A percentile compares a stretch with the other conserved stretches of the same genome.
Conservation (phyloP, 2,888 invertebrate genomes). For the Didymodactylos carnosus region DNA sequence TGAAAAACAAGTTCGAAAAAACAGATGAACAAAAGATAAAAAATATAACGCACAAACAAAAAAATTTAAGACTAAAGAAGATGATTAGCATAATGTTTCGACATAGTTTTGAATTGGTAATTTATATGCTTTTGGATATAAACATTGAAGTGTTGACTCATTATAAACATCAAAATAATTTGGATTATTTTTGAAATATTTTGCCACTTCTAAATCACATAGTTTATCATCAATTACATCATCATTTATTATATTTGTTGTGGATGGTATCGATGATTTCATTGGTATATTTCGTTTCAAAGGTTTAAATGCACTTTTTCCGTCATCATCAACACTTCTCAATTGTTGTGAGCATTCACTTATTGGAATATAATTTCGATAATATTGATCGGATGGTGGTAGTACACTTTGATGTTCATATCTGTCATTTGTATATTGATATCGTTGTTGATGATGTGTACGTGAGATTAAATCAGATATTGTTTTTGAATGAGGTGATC, state of each 20-base stretch:
- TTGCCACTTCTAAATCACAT: background rate
- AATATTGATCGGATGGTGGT: too few relatives aligned
- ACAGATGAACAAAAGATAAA: too few relatives aligned
- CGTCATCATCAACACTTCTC: background rate
- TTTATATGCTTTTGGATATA: background rate
- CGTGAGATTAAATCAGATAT: too few relatives aligned
- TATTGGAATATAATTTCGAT: background rate
- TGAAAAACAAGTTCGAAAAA: too few relatives aligned
- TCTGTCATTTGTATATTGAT: background rate
- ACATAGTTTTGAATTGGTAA: background rate
- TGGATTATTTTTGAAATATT: background rate
- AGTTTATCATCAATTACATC: background rate
- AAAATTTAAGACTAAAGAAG: background rate
- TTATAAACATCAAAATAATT: slow-evolving; percentile 1
- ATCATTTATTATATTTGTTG: background rate
- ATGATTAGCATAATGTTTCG: background rate
- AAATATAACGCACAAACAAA: too few relatives aligned
- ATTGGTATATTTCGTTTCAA: background rate
- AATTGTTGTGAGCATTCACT: too few relatives aligned
- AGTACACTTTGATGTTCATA: too few relatives aligned
- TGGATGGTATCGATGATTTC: background rate
- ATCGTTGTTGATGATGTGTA: background rate
- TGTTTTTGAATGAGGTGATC: too few relatives aligned
- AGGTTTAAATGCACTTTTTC: background rate
- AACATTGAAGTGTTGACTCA: too few relatives aligned